A percentile compares a stretch with the other conserved stretches of the same genome.
Conservation (phyloP, 2,113 vertebrate genomes). For the Psammodynastes pulverulentus region DNA sequence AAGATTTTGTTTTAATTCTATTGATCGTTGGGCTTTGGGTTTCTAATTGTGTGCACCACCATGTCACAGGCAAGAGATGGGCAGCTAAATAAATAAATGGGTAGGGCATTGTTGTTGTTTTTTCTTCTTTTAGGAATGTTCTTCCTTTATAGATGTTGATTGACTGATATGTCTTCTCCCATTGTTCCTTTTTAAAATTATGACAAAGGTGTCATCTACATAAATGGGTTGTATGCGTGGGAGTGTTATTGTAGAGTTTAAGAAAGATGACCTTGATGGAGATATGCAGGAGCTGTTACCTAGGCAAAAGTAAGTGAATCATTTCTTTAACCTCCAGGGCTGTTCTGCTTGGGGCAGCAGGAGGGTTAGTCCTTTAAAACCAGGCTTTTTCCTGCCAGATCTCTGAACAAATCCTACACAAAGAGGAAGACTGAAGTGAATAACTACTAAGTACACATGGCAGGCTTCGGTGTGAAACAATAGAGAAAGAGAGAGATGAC, state of each 20-base stretch:
- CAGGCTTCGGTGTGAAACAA: not conserved
- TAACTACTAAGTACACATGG: not conserved
- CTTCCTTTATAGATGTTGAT: not conserved
- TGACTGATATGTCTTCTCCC: not conserved
- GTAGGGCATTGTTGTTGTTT: not conserved
- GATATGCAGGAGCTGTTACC: not conserved
- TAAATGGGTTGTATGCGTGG: not conserved
- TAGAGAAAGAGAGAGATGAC: not conserved
- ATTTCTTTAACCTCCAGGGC: not conserved
- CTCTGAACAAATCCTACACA: not conserved
- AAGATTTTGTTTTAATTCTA: not conserved
- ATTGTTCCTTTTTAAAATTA: not conserved
- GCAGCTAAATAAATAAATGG: not conserved
- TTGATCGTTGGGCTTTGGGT: not conserved
- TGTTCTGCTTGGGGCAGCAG: not conserved
- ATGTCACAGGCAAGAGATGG: not conserved
- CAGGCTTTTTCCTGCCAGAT: not conserved
- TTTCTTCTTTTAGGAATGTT: not conserved
- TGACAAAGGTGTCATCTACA: not conserved
- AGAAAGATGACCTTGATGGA: not conserved
- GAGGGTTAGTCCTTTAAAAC: not conserved
- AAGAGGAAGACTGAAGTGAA: not conserved
- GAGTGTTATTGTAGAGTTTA: not conserved
- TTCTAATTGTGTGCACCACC: not conserved
- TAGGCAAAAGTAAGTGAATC: not conserved